Evolutionary conservation across 1,140 invertebrate genomes (phyloP).

Genomic region (Temnothorax curvispinosus): DNA sequence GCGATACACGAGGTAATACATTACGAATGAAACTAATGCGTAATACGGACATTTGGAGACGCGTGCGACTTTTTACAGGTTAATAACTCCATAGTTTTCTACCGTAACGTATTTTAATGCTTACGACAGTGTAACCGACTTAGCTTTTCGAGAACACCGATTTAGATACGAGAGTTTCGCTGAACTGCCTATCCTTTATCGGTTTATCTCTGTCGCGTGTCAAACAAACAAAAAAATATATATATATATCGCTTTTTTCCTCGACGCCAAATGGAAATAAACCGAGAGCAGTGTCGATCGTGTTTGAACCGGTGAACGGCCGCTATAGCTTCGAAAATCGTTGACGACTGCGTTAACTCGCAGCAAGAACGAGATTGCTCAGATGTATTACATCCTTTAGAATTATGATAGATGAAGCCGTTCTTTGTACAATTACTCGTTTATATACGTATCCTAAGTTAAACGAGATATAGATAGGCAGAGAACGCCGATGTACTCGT

Average conservation of each 20-base stretch:
- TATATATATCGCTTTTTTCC: not conserved
- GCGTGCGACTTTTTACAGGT: conserved; percentile 73
- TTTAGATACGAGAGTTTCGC: conserved; percentile 46
- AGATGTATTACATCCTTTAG: conserved; percentile 63
- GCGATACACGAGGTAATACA: conserved; percentile 47
- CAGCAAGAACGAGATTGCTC: conserved; percentile 68
- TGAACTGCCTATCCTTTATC: conserved; percentile 39
- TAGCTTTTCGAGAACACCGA: conserved; percentile 50
- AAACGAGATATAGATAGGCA: conserved; percentile 61
- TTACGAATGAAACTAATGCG: conserved; percentile 27
- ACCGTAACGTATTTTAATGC: conserved; percentile 72
- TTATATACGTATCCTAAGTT: conserved; percentile 69
- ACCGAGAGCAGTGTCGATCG: conserved; percentile 38
- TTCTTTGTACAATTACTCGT: conserved; percentile 69
- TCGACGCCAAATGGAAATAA: conserved; percentile 16
- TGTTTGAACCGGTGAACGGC: conserved; percentile 39
- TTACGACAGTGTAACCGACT: conserved; percentile 61
- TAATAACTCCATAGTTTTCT: conserved; percentile 74
- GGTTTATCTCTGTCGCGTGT: conserved; percentile 41
- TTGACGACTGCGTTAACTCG: conserved; percentile 29
- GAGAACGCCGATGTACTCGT: conserved; percentile 77
- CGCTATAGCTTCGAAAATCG: conserved; percentile 41
- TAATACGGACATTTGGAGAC: conserved; percentile 51
- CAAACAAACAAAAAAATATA: not conserved
- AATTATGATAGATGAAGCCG: conserved; percentile 32